phyloP scores from a whole-genome alignment of 2,888 invertebrate species.

The Hipparchia sbordonii region DNA sequence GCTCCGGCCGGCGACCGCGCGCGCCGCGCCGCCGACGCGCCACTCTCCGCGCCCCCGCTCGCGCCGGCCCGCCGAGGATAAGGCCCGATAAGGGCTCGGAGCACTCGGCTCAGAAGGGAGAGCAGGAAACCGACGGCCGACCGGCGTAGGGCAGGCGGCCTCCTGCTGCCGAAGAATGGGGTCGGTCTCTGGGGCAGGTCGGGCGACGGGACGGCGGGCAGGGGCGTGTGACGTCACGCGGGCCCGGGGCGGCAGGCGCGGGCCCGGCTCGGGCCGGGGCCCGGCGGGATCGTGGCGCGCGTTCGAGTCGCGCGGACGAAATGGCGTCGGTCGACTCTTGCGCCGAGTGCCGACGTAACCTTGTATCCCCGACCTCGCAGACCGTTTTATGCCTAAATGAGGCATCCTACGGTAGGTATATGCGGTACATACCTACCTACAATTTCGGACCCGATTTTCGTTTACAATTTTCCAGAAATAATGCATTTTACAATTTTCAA shows the following conservation, averaged over 20 bases:
- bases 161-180: neutral
- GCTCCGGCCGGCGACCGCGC: conserved; percentile 39
- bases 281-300: conserved; percentile 51
- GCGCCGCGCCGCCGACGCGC: conserved; percentile 37
- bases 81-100: neutral
- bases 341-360: conserved; percentile 51
- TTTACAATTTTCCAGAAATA: conserved; percentile 29
- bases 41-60: neutral
- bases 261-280: neutral
- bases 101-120: neutral
- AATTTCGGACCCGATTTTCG: conserved; percentile 35
- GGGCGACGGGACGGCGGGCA: no score
- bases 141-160: neutral
- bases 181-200: neutral
- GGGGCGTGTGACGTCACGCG: neutral
- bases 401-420: conserved; percentile 51
- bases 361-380: conserved; percentile 54
- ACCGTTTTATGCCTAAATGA: conserved; percentile 61
- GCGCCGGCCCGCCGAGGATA: neutral
- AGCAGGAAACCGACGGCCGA: neutral
- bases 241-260: neutral
- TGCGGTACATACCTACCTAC: conserved; percentile 47
- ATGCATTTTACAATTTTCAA: neutral
- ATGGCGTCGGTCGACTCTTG: conserved; percentile 56
- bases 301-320: conserved; percentile 58